phyloP scores from a whole-genome alignment of 1,140 invertebrate species.

The Manduca sexta region DNA sequence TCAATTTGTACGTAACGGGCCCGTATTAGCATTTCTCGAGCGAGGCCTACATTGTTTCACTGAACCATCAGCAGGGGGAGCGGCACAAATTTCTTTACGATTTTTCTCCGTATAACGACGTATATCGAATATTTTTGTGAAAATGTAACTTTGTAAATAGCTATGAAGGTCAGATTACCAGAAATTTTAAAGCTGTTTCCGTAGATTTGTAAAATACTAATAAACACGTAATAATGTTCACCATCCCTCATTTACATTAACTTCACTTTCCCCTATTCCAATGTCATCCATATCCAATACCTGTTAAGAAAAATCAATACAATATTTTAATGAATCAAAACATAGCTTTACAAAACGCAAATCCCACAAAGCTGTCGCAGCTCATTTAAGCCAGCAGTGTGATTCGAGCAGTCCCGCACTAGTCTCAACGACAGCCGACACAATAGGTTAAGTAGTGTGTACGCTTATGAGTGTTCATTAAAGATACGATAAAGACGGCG shows the following conservation, averaged over 20 bases:
- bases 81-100: slow-evolving; percentile 3
- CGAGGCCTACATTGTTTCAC: slow-evolving; percentile 56
- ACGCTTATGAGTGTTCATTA: slow-evolving; percentile 66
- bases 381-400: slow-evolving; percentile 26
- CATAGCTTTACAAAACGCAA: slow-evolving; percentile 21
- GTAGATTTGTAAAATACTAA: too few species aligned
- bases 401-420: slow-evolving; percentile 1
- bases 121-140: not conserved
- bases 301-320: too few species aligned
- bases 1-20: slow-evolving; percentile 66
- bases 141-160: too few species aligned
- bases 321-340: not conserved
- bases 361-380: slow-evolving; percentile 42
- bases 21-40: slow-evolving; percentile 59
- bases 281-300: too few species aligned
- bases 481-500: slow-evolving; percentile 65
- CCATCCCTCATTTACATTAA: too few species aligned
- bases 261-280: too few species aligned
- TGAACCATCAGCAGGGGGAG: slow-evolving; percentile 9
- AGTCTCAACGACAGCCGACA: slow-evolving; percentile 36
- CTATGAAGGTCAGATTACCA: too few species aligned
- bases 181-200: too few species aligned
- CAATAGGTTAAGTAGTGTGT: slow-evolving; percentile 55
- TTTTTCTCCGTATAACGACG: not conserved
- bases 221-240: too few species aligned